Evolutionary conservation across 2,888 invertebrate species (phyloP), one percentile per base, ranked within the genome.

Genomic region (Malthinus seriepunctatus): DNA sequence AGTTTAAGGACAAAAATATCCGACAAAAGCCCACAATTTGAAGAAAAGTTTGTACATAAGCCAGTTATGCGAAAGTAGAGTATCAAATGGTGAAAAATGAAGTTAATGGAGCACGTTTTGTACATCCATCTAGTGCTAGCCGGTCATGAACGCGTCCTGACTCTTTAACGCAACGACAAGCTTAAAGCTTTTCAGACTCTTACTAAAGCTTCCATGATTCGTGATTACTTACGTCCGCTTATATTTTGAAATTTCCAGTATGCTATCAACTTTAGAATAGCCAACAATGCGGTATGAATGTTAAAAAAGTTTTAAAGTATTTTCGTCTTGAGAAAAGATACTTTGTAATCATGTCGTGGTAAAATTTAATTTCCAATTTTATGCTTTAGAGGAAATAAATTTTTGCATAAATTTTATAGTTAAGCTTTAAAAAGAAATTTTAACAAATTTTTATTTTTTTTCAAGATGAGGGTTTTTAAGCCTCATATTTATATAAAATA

Each of bases 31-130:
- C 53, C 45, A 33, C 58, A 53, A 58, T 59, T 49, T 54, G 37
- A 38, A 23, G 37, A 49, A 45, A 50, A 57, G 38, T 51, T 57
- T 58, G 50, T 51, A 39, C 38, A 58, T 51, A 58, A 62, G 54
- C 58, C 45, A 57, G 58, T 62, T 62, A 62, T 62, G 58, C 47
- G 58, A 62, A 51, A 55, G 57, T 58, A 55, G 55, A 62, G 51
- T 58, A 48, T 57, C 56, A 57, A 64, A 62, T 42, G 57, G 62
- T 63, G 65, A 63, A 62, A 60, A 64, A 65, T 63, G 65, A 59
- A 59, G 59, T 51, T 59, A 59, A 59, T 59, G 51, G 57, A 65
- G 64, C 69, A 69, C 69, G 69, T 69, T 62, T 47, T 51, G 52
- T 60, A 63, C 69, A 69, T 69, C 68, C 66, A 68, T 68, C 64